A percentile compares a stretch with the other conserved stretches of the same genome.
These are phyloP conservation scores for Schizopygopsis pylzovi DNA, from an alignment of 2,797 vertebrate genomes.

Conservation along the genomic window DNA sequence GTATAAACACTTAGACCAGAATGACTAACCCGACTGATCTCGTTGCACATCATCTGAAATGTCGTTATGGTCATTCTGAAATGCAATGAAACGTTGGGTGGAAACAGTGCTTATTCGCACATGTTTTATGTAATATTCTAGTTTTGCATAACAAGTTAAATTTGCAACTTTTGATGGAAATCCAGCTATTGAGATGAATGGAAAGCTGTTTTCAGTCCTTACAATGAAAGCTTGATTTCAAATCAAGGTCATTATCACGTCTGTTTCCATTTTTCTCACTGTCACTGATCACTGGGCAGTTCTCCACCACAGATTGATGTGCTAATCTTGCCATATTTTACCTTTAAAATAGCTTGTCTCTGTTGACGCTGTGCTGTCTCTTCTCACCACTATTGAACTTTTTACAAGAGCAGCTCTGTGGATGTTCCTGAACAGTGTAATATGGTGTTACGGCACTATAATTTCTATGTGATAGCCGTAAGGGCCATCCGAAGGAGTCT, in stretches of 20 bases:
- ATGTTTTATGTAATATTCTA: not conserved
- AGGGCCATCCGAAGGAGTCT: conserved; percentile 3
- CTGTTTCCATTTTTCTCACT: not conserved
- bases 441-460: conserved; percentile 3
- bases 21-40: no score
- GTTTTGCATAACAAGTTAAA: not conserved
- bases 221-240: not conserved
- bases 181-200: not conserved
- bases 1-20: no score
- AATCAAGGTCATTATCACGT: not conserved
- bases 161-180: not conserved
- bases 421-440: not conserved
- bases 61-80: not conserved
- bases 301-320: conserved; percentile 11
- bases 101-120: not conserved
- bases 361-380: not conserved
- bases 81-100: not conserved
- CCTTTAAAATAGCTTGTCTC: conserved; percentile 5
- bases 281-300: conserved; percentile 7
- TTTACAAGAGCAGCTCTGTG: not conserved
- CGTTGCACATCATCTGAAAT: not conserved
- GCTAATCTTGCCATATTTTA: conserved; percentile 9
- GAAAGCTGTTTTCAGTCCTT: not conserved
- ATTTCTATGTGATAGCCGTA: conserved; percentile 8
- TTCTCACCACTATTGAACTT: not conserved